These are phyloP conservation scores for Trinorchestia longiramus DNA, from an alignment of 1,140 invertebrate species.

Conservation along the genomic window DNA sequence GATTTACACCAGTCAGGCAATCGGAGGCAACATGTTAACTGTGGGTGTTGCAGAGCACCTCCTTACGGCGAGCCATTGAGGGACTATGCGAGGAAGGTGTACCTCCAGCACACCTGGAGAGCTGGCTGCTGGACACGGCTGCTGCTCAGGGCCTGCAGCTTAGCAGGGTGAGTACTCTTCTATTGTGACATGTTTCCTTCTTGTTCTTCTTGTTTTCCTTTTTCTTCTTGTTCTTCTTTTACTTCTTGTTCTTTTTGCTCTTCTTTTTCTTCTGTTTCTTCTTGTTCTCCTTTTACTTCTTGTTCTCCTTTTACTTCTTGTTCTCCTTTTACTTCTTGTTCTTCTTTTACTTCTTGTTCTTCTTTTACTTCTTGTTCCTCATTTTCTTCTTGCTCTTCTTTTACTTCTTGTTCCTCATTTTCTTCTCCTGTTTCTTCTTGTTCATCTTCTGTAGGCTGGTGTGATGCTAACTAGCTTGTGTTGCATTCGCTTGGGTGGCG, in stretches of 20 bases:
- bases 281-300: background rate
- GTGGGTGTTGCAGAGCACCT: background rate
- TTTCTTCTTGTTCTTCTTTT: no score
- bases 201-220: background rate
- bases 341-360: no score
- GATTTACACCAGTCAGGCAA: no score
- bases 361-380: no score
- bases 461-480: no score
- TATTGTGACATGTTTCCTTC: background rate
- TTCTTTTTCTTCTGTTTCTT: no score
- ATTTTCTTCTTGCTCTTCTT: no score
- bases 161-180: background rate
- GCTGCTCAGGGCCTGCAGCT: constrained; percentile 34
- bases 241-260: no score
- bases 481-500: background rate
- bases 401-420: no score
- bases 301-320: background rate
- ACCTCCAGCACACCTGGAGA: background rate
- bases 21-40: no score
- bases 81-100: constrained; percentile 11
- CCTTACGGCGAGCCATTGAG: constrained; percentile 24
- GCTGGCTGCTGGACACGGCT: constrained; percentile 33
- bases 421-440: no score
- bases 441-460: no score
- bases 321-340: background rate